Evolutionary conservation across 37 sponge, comb jelly and placozoan genomes (phyloP), one percentile per base, ranked within the genome.

Genomic region (Cliona cf. orientalis): DNA sequence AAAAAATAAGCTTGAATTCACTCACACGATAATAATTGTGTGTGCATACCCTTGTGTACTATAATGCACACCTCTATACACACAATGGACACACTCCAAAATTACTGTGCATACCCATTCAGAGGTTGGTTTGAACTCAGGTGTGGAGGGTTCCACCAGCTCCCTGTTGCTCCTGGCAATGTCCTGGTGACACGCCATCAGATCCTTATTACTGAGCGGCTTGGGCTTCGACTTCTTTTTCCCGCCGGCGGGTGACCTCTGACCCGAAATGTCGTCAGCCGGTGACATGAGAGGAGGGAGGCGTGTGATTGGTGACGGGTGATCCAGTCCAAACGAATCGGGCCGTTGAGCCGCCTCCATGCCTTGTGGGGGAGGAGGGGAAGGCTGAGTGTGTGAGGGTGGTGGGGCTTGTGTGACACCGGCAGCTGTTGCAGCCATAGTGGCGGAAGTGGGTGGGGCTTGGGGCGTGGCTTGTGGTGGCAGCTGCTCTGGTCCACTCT

Each of bases 51-150:
- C 5, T 3, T 45, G 28, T 3, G 34, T n/a, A 34, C 73, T 22
- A 12, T 7, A 25, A 74, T 32, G 26, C 79, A 78, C 79, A 63
- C 44, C 37, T 31, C 62, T 11, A 36, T 25, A 34, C 26, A 68
- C 81, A 71, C 44, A 58, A 37, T 46, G 14, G n/a, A 71, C 82
- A 82, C 82, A 59, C 73, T 42, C 70, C 6, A 38, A 71, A 12
- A 40, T n/a, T 34, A 33, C 53, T 67, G 41, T 5, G 53, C 90
- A 39, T 42, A 94, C 95, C 92, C 95, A 94, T 76, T 94, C 91
- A 21, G 94, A 57, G 21, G 94, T 83, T 25, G 94, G 92, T 41
- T 83, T 83, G 71, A 94, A 94, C 31, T 90, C 88, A 68, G 86
- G 77, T 4, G 89, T 81, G 5, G 66, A 46, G 14, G 89, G 90